A percentile compares a stretch with the other conserved stretches of the same genome.
phyloP scores from a whole-genome alignment of 2,113 vertebrate genomes.

The Mormoops blainvillei region DNA sequence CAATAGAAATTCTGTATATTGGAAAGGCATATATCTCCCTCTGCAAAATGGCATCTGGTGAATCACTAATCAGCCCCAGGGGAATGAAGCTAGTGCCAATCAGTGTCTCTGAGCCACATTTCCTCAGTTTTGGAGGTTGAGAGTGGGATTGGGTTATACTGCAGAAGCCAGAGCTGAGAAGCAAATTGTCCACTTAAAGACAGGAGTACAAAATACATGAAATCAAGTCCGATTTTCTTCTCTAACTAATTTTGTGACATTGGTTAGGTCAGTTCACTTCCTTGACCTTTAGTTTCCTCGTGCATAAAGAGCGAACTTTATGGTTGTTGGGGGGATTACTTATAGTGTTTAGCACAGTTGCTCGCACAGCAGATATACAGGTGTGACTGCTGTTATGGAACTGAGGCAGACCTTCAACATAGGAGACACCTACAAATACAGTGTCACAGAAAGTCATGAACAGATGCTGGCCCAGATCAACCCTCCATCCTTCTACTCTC shows the following conservation, averaged over 20 bases:
- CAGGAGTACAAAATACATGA: neutral
- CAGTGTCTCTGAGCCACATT: neutral
- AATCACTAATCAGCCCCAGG: neutral
- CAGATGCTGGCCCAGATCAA: neutral
- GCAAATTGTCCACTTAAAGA: neutral
- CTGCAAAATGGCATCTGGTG: neutral
- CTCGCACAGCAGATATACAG: neutral
- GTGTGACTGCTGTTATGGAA: neutral
- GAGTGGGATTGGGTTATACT: neutral
- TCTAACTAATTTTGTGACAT: neutral
- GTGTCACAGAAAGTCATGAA: neutral
- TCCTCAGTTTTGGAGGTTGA: neutral
- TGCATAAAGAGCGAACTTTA: neutral
- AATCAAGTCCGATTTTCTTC: neutral
- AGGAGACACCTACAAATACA: neutral
- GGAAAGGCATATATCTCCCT: neutral
- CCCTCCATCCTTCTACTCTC: neutral
- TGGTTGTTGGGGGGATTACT: neutral
- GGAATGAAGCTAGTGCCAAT: neutral
- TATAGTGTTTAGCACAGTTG: neutral
- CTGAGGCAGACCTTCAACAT: neutral
- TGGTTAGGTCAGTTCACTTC: neutral
- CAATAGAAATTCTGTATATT: neutral
- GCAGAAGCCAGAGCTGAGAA: neutral
- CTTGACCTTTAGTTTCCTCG: neutral